Evolutionary conservation across 2,888 invertebrate genomes (phyloP).

Genomic region (Leucophora obtusa): DNA sequence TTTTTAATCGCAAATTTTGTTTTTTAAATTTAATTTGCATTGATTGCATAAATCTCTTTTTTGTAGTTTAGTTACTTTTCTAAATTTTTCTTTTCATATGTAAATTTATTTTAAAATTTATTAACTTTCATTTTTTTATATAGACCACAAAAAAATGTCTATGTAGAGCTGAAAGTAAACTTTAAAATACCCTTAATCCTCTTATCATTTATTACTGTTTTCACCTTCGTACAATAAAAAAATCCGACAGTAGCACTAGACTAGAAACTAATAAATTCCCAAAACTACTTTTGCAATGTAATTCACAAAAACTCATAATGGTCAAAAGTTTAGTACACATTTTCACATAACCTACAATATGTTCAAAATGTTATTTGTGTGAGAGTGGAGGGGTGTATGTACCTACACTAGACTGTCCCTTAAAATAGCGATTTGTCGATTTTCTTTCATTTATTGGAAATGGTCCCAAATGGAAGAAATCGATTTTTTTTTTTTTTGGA

Average conservation of each 20-base stretch:
- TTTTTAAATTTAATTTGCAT: not conserved
- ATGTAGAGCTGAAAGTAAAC: not conserved
- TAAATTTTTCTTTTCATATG: not conserved
- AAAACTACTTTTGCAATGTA: not conserved
- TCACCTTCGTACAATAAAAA: not conserved
- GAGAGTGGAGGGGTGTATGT: too few relatives aligned
- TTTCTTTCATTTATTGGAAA: too few relatives aligned
- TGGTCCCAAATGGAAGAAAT: too few relatives aligned
- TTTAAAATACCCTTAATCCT: not conserved
- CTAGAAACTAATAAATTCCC: conserved; percentile 27
- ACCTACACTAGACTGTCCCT: too few relatives aligned
- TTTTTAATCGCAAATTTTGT: not conserved
- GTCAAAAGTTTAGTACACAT: conserved; percentile 16
- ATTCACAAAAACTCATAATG: conserved; percentile 2
- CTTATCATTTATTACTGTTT: not conserved
- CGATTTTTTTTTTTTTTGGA: too few relatives aligned
- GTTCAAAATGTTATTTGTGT: not conserved
- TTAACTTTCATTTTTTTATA: not conserved
- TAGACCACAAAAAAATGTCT: not conserved
- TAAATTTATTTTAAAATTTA: conserved; percentile 5
- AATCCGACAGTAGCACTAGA: not conserved
- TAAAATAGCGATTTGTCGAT: too few relatives aligned
- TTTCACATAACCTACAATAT: not conserved
- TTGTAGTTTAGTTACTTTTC: not conserved
- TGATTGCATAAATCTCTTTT: not conserved